phyloP scores from a whole-genome alignment of 2,113 vertebrate genomes.

The Cepphus grylle region DNA sequence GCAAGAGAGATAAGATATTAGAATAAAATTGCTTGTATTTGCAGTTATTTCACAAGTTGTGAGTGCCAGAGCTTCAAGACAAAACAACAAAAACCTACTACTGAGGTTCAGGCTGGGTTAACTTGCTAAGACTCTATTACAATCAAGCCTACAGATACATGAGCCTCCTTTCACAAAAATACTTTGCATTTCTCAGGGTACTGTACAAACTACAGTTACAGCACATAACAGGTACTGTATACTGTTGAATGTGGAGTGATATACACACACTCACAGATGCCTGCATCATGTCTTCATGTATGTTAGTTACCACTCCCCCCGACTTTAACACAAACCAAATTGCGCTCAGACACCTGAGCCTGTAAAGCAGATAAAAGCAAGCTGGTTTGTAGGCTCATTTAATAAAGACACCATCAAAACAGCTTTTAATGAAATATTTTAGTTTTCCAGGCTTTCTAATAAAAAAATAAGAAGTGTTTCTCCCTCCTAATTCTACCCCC shows the following conservation, averaged over 20 bases:
- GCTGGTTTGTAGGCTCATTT: neutral
- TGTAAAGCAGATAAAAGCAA: neutral
- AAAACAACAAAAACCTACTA: neutral
- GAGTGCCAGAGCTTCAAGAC: neutral
- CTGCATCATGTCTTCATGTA: neutral
- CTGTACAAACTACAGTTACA: neutral
- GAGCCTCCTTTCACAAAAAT: neutral
- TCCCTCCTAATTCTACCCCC: neutral
- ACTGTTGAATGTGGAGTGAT: neutral
- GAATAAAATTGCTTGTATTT: neutral
- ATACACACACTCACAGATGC: no score
- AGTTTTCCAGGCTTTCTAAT: neutral
- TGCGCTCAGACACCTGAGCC: neutral
- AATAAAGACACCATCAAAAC: neutral
- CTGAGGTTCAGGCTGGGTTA: neutral
- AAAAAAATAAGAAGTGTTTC: neutral
- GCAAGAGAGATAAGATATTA: rapidly evolving
- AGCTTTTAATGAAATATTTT: neutral
- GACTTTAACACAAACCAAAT: neutral
- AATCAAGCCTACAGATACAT: neutral
- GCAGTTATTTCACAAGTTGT: neutral
- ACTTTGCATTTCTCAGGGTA: neutral
- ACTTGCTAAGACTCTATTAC: neutral
- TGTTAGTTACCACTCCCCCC: neutral
- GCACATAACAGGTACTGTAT: neutral